Conservation (phyloP, 2,797 vertebrate species). For the Moxostoma hubbsi region DNA sequence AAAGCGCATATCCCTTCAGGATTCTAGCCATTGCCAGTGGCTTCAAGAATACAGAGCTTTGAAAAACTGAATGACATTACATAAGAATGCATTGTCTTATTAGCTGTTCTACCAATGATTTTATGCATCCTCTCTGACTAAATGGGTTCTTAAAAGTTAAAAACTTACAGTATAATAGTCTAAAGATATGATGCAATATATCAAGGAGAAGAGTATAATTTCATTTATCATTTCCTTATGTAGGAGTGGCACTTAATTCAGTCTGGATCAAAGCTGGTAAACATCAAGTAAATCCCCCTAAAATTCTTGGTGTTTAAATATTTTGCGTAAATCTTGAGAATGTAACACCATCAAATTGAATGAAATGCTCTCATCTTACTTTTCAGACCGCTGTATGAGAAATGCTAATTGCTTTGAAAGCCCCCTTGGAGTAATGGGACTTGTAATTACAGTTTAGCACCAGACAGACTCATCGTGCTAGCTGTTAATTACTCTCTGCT, state of each 20-base stretch:
- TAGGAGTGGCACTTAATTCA: constrained; percentile 27
- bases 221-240: constrained; percentile 34
- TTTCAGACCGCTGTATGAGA: constrained; percentile 58
- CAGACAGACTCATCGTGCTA: constrained; percentile 64
- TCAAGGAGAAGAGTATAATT: constrained; percentile 11
- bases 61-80: constrained; percentile 34
- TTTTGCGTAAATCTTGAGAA: constrained; percentile 41
- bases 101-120: constrained; percentile 28
- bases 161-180: not conserved
- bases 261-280: constrained; percentile 41
- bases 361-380: constrained; percentile 56
- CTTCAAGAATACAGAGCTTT: constrained; percentile 32
- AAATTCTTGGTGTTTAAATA: constrained; percentile 27
- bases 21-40: constrained; percentile 24
- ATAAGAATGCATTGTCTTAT: constrained; percentile 31
- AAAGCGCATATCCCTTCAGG: constrained; percentile 13
- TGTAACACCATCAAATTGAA: constrained; percentile 51
- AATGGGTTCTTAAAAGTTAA: not conserved
- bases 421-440: constrained; percentile 67
- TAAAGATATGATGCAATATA: constrained; percentile 23
- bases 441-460: constrained; percentile 68
- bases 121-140: constrained; percentile 10
- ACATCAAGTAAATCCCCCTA: constrained; percentile 46
- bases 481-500: constrained; percentile 64
- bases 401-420: constrained; percentile 65